Base-by-base conservation (phyloP, 2,888 invertebrate species). In the Eupithecia inturbata region DNA sequence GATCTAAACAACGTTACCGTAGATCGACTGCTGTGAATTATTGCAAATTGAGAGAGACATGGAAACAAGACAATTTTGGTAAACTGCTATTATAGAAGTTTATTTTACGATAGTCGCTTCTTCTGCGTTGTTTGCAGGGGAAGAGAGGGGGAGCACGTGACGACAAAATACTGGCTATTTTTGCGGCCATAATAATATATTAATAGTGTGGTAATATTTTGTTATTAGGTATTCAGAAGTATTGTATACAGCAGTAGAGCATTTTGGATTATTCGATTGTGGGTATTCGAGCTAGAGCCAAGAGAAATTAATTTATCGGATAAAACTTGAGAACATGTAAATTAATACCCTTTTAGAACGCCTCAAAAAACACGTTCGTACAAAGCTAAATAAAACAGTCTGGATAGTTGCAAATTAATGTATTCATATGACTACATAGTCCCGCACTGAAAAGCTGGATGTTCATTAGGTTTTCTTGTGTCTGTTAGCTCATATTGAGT, bases 1-100 rank as follows among this genome's bases (percentile, higher is more conserved):
- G 73, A 67, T 71, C 77, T 78, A 69, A 75, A 77, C 72, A 71
- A 74, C 71, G 63, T 73, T 74, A 71, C 72, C 57, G 68, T 60
- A 62, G 49, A 71, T 71, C 49, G 53, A 69, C 41, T 57, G 57
- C 57, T 57, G 57, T 57, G 57, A 26, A 57, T 10, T 69, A 72
- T 71, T 68, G 33, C 62, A 68, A 71, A 74, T 68, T 28, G 64
- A 74, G 64, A 74, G 71, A 68, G 68, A 68, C 53, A 69, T 71
- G 39, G 66, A 71, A 62, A 67, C 74, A 67, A 69, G 69, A 67
- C 53, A 62, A 49, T 49, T 68, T 63, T 2, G 26, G 10, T 57
- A 26, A 62, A n/a, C 68, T 63, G 4, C 19, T 49, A n/a, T 49
- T 49, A 7, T 19, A 45, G 45, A 4, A 45, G 45, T 45, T 14